Evolutionary conservation across 2,888 invertebrate genomes (phyloP).

Genomic region (Rhogogaster chlorosoma): DNA sequence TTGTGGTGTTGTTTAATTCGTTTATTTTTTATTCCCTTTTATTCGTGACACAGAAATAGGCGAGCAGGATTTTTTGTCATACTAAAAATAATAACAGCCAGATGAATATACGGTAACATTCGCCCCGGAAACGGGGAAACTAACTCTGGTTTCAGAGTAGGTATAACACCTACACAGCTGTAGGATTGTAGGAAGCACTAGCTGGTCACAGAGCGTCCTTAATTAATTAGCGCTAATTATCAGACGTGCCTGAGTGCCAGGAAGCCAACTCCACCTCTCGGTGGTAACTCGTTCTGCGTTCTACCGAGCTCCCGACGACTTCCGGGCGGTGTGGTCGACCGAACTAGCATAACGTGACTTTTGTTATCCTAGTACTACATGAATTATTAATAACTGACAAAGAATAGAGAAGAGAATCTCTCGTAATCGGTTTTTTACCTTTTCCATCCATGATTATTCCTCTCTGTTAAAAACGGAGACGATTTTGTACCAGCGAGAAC

Average conservation of each 20-base stretch:
- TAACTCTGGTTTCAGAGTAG: constrained; percentile 20
- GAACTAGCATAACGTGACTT: not conserved
- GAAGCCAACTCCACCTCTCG: constrained; percentile 26
- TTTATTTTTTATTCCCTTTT: not conserved
- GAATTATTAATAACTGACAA: not conserved
- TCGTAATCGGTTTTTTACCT: too few species aligned
- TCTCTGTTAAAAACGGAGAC: not conserved
- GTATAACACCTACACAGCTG: not conserved
- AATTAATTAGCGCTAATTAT: constrained; percentile 76
- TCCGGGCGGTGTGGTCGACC: constrained; percentile 8
- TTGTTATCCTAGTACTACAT: not conserved
- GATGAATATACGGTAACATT: not conserved
- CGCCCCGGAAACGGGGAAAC: constrained; percentile 11
- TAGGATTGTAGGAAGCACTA: constrained; percentile 37
- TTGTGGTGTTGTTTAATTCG: not conserved
- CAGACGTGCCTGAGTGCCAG: constrained; percentile 68
- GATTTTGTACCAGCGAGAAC: not conserved
- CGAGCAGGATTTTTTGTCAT: not conserved
- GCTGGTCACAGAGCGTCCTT: constrained; percentile 65
- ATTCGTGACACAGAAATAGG: not conserved
- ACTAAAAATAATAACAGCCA: not conserved
- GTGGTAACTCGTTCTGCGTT: not conserved
- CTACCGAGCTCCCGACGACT: not conserved
- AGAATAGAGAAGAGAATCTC: not conserved
- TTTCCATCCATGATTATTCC: not conserved